Evolutionary conservation across 2,888 invertebrate species (phyloP).

Genomic region (Crepidodera aurea): DNA sequence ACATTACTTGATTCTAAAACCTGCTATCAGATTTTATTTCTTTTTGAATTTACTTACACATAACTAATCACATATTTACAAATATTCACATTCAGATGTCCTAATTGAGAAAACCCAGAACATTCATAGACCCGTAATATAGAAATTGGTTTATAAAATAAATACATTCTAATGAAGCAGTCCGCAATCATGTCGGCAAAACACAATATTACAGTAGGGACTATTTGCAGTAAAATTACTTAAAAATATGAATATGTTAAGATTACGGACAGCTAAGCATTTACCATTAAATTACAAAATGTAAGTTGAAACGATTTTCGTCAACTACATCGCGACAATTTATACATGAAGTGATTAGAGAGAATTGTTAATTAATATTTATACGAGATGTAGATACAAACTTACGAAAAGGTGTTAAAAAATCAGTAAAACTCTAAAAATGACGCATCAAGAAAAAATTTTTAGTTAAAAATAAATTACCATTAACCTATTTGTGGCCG

Average conservation of each 20-base stretch:
- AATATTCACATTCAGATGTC: slow-evolving; percentile 61
- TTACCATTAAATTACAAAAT: slow-evolving; percentile 31
- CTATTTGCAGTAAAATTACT: slow-evolving; percentile 14
- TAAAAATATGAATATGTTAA: slow-evolving; percentile 25
- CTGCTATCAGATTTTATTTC: slow-evolving; percentile 60
- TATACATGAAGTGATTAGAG: slow-evolving; percentile 38
- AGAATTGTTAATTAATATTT: slow-evolving; percentile 29
- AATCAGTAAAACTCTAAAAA: too few relatives aligned
- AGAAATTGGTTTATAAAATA: slow-evolving; percentile 55
- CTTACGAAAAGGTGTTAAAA: too few relatives aligned
- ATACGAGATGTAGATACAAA: slow-evolving; percentile 33
- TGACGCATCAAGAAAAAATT: too few relatives aligned
- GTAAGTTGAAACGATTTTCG: slow-evolving; percentile 28
- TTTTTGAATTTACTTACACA: slow-evolving; percentile 59
- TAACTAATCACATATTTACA: slow-evolving; percentile 62
- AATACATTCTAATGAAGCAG: slow-evolving; percentile 51
- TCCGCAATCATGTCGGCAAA: slow-evolving; percentile 24
- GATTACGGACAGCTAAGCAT: slow-evolving; percentile 32
- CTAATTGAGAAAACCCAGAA: slow-evolving; percentile 56
- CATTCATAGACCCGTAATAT: slow-evolving; percentile 58
- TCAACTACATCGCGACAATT: slow-evolving; percentile 32
- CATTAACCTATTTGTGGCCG: too few relatives aligned
- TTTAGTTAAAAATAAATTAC: too few relatives aligned
- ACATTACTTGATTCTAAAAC: slow-evolving; percentile 49
- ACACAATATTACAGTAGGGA: slow-evolving; percentile 17